A percentile compares a stretch with the other conserved stretches of the same genome.
These are phyloP conservation scores for Geodia barretti DNA, from an alignment of 37 sponge, comb jelly and placozoan species.

Conservation along the genomic window DNA sequence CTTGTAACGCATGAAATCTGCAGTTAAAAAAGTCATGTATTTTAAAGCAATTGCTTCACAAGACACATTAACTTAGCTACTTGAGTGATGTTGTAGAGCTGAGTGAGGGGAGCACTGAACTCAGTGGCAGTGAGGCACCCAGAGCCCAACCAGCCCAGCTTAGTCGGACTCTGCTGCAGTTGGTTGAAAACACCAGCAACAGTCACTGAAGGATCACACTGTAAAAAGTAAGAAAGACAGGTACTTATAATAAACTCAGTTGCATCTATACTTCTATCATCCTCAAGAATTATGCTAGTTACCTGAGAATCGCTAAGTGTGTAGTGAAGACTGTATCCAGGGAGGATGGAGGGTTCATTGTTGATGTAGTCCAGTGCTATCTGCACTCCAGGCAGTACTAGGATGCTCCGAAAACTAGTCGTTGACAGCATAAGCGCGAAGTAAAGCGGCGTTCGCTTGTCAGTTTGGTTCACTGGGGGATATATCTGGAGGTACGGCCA, in stretches of 20 bases:
- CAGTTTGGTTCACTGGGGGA: background rate
- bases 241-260: too few relatives aligned
- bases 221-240: too few relatives aligned
- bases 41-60: too few relatives aligned
- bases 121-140: background rate
- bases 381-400: background rate
- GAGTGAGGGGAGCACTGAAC: background rate
- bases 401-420: background rate
- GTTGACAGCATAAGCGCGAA: constrained; percentile 27
- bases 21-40: too few relatives aligned
- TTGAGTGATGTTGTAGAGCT: background rate
- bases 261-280: too few relatives aligned
- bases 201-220: background rate
- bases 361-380: background rate
- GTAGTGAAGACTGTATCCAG: background rate
- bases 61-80: too few relatives aligned
- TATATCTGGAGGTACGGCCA: constrained; percentile 9
- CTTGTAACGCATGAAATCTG: background rate
- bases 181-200: background rate
- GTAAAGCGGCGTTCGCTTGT: constrained; percentile 16
- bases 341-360: background rate
- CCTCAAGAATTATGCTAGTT: background rate
- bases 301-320: background rate
- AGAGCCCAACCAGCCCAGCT: background rate
- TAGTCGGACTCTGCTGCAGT: background rate